Percentiles rank a stretch among this genome's conserved stretches.
Conservation (phyloP, 2,888 invertebrate genomes). For the Automeris io region DNA sequence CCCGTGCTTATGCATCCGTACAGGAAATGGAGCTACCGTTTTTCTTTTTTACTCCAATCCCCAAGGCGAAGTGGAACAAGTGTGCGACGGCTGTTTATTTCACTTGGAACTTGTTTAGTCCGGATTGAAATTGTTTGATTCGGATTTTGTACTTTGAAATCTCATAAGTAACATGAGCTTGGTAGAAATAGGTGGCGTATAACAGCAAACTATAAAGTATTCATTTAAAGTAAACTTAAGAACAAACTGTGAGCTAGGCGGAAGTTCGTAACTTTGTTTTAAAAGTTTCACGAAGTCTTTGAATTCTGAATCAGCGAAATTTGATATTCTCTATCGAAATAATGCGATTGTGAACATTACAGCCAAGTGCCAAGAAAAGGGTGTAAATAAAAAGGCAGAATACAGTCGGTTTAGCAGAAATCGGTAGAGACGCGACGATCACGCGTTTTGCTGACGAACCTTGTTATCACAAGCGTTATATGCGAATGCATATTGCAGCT, state of each 20-base stretch:
- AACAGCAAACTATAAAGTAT: slow-evolving; percentile 4
- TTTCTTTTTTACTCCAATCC: slow-evolving; percentile 48
- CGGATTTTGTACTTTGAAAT: slow-evolving; percentile 50
- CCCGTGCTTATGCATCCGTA: slow-evolving; percentile 52
- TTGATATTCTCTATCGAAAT: slow-evolving; percentile 15
- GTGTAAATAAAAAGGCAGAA: slow-evolving; percentile 25
- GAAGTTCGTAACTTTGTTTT: slow-evolving; percentile 4
- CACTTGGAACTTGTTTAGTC: slow-evolving; percentile 62
- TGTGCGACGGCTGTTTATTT: slow-evolving; percentile 60
- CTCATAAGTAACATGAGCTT: slow-evolving; percentile 39
- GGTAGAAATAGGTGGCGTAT: slow-evolving; percentile 7
- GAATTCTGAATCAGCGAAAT: slow-evolving; percentile 10
- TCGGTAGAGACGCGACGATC: slow-evolving; percentile 29
- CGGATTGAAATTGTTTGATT: slow-evolving; percentile 54
- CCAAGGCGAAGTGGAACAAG: slow-evolving; percentile 55
- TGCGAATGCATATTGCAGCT: slow-evolving; percentile 44
- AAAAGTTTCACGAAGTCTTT: slow-evolving; percentile 8
- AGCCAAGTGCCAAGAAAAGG: slow-evolving; percentile 43
- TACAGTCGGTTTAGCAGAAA: slow-evolving; percentile 46
- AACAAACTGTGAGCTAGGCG: background rate
- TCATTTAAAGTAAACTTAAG: slow-evolving; percentile 2
- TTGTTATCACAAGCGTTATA: slow-evolving; percentile 65
- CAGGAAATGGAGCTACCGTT: slow-evolving; percentile 38
- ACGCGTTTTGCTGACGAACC: slow-evolving; percentile 66
- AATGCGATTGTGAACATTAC: slow-evolving; percentile 24